A percentile compares a stretch with the other conserved stretches of the same genome.
phyloP scores from a whole-genome alignment of 2,888 invertebrate genomes.

The Physocephala rufipes region DNA sequence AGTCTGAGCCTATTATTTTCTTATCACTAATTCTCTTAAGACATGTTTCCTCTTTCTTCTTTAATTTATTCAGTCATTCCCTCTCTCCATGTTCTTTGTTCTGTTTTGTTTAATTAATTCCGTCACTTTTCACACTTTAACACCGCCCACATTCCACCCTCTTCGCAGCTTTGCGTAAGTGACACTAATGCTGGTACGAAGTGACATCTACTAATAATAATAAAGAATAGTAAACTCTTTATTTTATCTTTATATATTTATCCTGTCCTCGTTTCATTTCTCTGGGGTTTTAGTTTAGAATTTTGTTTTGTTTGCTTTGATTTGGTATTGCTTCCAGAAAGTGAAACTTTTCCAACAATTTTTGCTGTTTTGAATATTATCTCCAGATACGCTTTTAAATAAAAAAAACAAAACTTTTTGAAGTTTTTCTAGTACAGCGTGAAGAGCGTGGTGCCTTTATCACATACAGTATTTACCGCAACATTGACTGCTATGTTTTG shows the following conservation, averaged over 20 bases:
- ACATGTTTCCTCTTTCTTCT: not conserved
- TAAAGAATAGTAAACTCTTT: not conserved
- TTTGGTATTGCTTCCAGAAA: no score
- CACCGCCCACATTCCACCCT: not conserved
- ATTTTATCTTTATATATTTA: conserved; percentile 3
- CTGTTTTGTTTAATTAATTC: not conserved
- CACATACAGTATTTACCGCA: conserved; percentile 1
- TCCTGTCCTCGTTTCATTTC: not conserved
- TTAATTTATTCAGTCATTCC: not conserved
- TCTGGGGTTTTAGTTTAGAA: not conserved
- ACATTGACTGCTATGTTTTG: not conserved
- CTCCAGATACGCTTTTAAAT: not conserved
- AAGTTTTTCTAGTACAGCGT: not conserved
- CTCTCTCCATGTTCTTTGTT: not conserved
- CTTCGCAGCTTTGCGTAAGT: not conserved
- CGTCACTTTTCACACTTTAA: not conserved
- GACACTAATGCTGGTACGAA: no score
- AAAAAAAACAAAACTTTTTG: not conserved
- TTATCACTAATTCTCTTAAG: no score
- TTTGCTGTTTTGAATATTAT: no score
- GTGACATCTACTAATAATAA: no score
- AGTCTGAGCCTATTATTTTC: no score
- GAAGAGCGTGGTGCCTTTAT: not conserved
- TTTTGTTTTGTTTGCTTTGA: no score
- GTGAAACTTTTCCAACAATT: not conserved